Conservation (phyloP, 2,797 vertebrate species). For the Pangasius larnaudii region DNA sequence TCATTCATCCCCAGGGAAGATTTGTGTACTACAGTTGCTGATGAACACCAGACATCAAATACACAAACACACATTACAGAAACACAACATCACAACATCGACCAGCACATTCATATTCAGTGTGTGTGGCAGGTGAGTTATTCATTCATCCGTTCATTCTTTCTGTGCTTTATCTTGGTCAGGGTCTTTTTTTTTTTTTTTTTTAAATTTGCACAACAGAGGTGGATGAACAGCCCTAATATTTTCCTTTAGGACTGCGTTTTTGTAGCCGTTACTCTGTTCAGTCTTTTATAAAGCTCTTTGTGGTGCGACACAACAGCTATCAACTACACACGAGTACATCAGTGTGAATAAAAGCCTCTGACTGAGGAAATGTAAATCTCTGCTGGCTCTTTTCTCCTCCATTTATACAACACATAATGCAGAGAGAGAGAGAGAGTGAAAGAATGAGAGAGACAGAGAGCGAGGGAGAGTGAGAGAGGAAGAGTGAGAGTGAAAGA, state of each 20-base stretch:
- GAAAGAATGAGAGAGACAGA: background rate
- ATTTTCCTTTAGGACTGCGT: background rate
- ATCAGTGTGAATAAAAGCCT: constrained; percentile 15
- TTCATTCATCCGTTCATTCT: background rate
- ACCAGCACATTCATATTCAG: background rate
- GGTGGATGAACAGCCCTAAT: background rate
- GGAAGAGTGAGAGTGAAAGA: background rate
- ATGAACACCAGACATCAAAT: background rate
- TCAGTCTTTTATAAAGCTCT: background rate
- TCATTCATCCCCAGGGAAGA: background rate
- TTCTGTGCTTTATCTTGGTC: background rate
- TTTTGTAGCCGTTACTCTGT: background rate
- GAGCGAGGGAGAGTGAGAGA: background rate
- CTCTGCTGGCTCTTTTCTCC: background rate
- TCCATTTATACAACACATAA: background rate
- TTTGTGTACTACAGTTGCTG: background rate
- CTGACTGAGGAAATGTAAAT: constrained; percentile 2
- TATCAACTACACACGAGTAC: background rate
- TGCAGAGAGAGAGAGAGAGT: background rate
- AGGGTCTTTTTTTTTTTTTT: background rate
- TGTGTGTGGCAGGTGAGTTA: background rate
- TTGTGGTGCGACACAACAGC: background rate
- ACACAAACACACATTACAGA: background rate
- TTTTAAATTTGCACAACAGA: no score
- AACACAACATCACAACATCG: background rate